Base-by-base conservation (phyloP, 2,888 invertebrate species). In the Torymus aiolomorphi region DNA sequence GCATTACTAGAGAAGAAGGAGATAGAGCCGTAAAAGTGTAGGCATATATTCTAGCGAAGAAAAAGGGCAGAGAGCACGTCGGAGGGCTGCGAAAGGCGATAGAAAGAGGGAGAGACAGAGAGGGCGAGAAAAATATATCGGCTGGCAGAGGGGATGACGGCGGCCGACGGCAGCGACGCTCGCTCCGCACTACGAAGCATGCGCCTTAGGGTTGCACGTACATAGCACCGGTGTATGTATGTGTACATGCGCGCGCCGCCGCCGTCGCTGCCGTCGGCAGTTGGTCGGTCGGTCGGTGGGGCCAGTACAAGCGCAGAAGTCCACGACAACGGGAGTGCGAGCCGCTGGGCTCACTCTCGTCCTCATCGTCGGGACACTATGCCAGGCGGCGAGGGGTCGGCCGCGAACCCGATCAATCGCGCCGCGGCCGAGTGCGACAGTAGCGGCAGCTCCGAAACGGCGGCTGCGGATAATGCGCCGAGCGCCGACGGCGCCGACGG, bases 381-480 rank as follows among this genome's bases (percentile, higher is more conserved):
- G 90, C 86, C 88, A 88, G 90, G 90, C 89, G 90, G 90, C 89
- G 89, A 89, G 90, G 90, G 90, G 90, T 89, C 87, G 79, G 82
- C 87, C 75, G 73, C 74, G 66, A 76, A 80, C 20, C 86, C 87
- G 84, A 87, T 88, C 86, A 86, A 88, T 87, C 85, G 86, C 80
- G 54, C 51, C 24, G 31, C 14, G 31, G n/a, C 84, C 1, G 84
- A 83, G 82, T 80, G 80, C 83, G 63, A 83, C 81, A 51, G 70
- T 74, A 80, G 78, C 82, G 76, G 76, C 83, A 82, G 79, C 80
- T 76, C 71, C 72, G 81, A 61, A 67, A 83, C 75, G 83, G 84
- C 80, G 86, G 87, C 76, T 84, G 83, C 83, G 81, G 82, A 75
- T 31, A 82, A 82, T 74, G 83, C 83, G 82, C 31, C 31, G 31